Base-by-base conservation (phyloP, 2,113 vertebrate genomes). In the Origma solitaria region DNA sequence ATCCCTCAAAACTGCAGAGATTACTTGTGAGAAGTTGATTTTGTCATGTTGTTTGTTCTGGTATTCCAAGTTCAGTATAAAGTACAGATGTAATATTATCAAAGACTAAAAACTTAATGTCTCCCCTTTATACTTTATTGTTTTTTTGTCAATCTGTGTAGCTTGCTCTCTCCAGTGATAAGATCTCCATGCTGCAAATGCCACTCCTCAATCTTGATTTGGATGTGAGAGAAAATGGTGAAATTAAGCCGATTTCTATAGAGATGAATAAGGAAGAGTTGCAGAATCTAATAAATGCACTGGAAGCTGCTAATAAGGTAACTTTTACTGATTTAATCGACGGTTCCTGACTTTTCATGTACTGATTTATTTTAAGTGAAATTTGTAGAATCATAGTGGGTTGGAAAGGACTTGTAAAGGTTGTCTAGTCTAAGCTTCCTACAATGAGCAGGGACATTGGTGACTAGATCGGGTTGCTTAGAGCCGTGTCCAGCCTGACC, bases 251-350 rank as follows among this genome's bases (percentile, higher is more conserved):
- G 0, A 51, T 99, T 92, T 98, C 98, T 71, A 88, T 99, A 94
- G 99, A 99, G 97, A 99, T 99, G 98, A 99, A 97, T 97, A 98
- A 98, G 96, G 99, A 99, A 81, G 99, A 99, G 82, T 75, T 99
- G 31, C 98, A 99, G 94, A 97, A 95, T 49, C 98, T 99, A 80
- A 98, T 99, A 95, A 98, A 90, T 86, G 97, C 98, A 17, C 95
- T 99, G 70, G 99, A 99, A 97, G 99, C 98, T 3, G 99, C 99
- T 80, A 99, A 99, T 96, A 99, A 99, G 99, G 99, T 99, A 90
- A 24, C 14, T 89, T 19, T 40, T 62, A 33, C 40, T 66, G 25
- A 21, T 70, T n/a, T 2, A 20, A 33, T 94, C 13, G 54, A 68
- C 89, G 83, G 24, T 82, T 79, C 5, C 28, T 73, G 10, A 77